A percentile compares a stretch with the other conserved stretches of the same genome.
These are phyloP conservation scores for Plotosus lineatus DNA, from an alignment of 2,113 vertebrate species.

Conservation along the genomic window DNA sequence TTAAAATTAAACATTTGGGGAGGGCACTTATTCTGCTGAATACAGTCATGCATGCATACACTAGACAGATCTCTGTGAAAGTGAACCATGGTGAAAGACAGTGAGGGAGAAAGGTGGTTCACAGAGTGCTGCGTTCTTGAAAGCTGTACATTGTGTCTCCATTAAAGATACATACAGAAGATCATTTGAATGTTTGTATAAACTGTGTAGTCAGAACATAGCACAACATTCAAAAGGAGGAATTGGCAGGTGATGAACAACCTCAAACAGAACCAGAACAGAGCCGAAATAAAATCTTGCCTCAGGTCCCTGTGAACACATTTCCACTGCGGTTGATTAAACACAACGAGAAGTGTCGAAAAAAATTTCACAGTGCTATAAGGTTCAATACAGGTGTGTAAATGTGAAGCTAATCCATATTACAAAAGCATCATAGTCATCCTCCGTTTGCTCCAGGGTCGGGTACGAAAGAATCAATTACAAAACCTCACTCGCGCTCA, in stretches of 20 bases:
- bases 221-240: not conserved
- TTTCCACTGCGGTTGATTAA: not conserved
- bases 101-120: not conserved
- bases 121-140: constrained; percentile 51
- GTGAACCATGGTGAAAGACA: not conserved
- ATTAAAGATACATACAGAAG: not conserved
- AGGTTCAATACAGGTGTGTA: not conserved
- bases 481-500: too few relatives aligned
- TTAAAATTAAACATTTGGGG: too few relatives aligned
- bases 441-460: too few relatives aligned
- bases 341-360: not conserved
- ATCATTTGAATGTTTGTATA: not conserved
- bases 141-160: constrained; percentile 32
- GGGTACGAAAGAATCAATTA: too few relatives aligned
- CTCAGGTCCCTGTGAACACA: not conserved
- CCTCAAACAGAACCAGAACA: not conserved
- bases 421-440: not conserved
- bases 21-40: too few relatives aligned
- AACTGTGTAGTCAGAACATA: not conserved
- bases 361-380: not conserved
- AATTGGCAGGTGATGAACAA: not conserved
- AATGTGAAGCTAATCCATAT: not conserved
- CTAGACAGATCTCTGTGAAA: too few relatives aligned
- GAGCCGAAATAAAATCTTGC: not conserved
- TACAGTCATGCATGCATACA: too few relatives aligned